A percentile compares a stretch with the other conserved stretches of the same genome.
These are phyloP conservation scores for Chelonus formosanus DNA, from an alignment of 2,888 invertebrate genomes.

Conservation along the genomic window DNA sequence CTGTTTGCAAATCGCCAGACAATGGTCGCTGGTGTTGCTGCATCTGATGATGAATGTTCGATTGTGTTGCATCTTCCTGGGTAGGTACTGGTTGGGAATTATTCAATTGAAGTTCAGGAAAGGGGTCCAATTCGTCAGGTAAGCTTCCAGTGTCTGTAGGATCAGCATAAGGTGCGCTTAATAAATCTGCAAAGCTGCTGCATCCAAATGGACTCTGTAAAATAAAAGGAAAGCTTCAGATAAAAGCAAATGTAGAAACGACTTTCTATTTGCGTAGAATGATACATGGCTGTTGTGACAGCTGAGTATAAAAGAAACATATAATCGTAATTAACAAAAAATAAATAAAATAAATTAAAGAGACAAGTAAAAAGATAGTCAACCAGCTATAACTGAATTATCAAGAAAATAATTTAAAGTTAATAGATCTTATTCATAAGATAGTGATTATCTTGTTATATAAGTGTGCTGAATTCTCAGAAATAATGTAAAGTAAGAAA, in stretches of 20 bases:
- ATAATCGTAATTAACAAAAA: not conserved
- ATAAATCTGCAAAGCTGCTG: slow-evolving; percentile 79
- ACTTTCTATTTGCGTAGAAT: slow-evolving; percentile 27
- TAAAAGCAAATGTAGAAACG: slow-evolving; percentile 3
- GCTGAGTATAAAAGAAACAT: slow-evolving; percentile 6
- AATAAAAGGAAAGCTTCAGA: slow-evolving; percentile 14
- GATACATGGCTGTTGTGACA: slow-evolving; percentile 29
- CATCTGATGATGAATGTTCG: slow-evolving; percentile 53
- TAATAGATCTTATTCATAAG: too few relatives aligned
- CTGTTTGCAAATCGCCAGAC: slow-evolving; percentile 56
- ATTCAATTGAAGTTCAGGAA: slow-evolving; percentile 72
- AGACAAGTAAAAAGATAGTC: too few relatives aligned
- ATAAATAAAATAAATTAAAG: not conserved
- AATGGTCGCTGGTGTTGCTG: slow-evolving; percentile 50
- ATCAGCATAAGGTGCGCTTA: slow-evolving; percentile 79
- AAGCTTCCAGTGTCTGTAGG: slow-evolving; percentile 71
- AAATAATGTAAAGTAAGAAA: too few relatives aligned
- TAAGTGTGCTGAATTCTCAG: too few relatives aligned
- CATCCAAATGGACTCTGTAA: slow-evolving; percentile 79
- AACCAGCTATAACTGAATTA: too few relatives aligned
- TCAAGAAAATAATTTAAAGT: too few relatives aligned
- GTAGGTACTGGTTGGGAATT: slow-evolving; percentile 56
- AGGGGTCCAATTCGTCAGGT: slow-evolving; percentile 79
- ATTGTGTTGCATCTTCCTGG: slow-evolving; percentile 54
- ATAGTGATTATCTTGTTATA: too few relatives aligned